Percentiles rank a stretch among this genome's conserved stretches.
phyloP scores from a whole-genome alignment of 1,140 invertebrate species.

The Scylla paramamosain region DNA sequence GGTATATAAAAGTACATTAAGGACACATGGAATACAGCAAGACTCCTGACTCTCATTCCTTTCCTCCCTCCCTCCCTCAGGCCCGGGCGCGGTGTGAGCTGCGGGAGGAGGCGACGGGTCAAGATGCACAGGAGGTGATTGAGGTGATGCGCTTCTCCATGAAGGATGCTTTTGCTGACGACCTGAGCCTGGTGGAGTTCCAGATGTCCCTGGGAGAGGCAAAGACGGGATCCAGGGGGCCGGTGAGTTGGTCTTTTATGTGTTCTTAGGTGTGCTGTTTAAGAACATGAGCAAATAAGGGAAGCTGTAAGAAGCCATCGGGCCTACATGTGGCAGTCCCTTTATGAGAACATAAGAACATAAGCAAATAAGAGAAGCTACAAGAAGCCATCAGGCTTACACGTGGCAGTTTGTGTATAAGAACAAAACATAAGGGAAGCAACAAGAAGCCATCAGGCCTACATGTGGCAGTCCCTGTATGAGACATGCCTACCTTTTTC shows the following conservation, averaged over 20 bases:
- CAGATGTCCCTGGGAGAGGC: conserved; percentile 87
- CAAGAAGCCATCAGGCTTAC: too few species aligned
- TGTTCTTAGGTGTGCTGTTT: not conserved
- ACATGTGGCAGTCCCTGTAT: too few species aligned
- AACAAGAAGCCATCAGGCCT: too few species aligned
- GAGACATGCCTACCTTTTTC: too few species aligned
- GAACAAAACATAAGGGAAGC: too few species aligned
- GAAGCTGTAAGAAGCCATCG: too few species aligned
- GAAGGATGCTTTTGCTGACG: conserved; percentile 87
- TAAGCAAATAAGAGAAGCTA: too few species aligned
- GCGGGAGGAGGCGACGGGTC: conserved; percentile 87
- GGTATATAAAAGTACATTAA: too few species aligned
- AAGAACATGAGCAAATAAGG: not conserved
- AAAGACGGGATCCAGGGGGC: conserved; percentile 80
- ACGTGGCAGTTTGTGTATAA: too few species aligned
- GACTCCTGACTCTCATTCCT: not conserved
- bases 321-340: too few species aligned
- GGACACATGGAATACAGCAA: not conserved
- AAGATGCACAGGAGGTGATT: conserved; percentile 92
- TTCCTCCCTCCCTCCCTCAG: conserved; percentile 79
- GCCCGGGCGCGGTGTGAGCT: conserved; percentile 93
- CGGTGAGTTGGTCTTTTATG: conserved; percentile 54
- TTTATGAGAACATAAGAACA: too few species aligned
- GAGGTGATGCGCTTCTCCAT: conserved; percentile 92
- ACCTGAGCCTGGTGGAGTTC: conserved; percentile 86